Evolutionary conservation across 2,797 vertebrate genomes (phyloP).

Genomic region (Parauchenoglanis ngamensis): DNA sequence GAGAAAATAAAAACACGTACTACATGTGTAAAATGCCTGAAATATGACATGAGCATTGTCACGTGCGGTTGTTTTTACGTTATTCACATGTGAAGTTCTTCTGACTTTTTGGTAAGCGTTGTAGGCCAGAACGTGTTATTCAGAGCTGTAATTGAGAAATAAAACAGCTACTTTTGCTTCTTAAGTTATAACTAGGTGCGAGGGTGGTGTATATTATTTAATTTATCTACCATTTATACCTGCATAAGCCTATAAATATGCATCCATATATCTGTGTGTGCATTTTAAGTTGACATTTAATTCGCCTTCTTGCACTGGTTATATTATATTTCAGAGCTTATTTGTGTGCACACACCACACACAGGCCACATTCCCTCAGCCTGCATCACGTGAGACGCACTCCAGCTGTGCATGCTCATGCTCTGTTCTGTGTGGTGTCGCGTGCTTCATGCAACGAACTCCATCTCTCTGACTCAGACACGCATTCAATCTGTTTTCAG

Average conservation of each 20-base stretch:
- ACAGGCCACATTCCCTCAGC: neutral
- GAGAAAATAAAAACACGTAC: neutral
- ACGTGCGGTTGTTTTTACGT: neutral
- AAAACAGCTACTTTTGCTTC: neutral
- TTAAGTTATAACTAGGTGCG: neutral
- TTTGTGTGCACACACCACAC: neutral
- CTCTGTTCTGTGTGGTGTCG: neutral
- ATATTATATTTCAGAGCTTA: neutral
- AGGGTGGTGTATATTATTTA: neutral
- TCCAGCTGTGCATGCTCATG: neutral
- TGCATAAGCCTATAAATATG: neutral
- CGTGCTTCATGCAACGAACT: neutral
- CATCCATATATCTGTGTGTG: neutral
- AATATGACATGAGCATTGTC: neutral
- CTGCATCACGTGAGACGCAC: too few species aligned
- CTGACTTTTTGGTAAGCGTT: neutral
- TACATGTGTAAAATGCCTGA: neutral
- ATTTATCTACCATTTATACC: neutral
- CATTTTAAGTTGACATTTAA: neutral
- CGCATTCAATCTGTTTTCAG: neutral
- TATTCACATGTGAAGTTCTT: neutral
- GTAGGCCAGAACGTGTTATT: neutral
- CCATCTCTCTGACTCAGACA: neutral
- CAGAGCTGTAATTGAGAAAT: neutral
- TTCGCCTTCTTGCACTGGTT: neutral